These are phyloP conservation scores for Drosophila nr. fundita DNA, from an alignment of 2,888 invertebrate species.

Conservation along the genomic window DNA sequence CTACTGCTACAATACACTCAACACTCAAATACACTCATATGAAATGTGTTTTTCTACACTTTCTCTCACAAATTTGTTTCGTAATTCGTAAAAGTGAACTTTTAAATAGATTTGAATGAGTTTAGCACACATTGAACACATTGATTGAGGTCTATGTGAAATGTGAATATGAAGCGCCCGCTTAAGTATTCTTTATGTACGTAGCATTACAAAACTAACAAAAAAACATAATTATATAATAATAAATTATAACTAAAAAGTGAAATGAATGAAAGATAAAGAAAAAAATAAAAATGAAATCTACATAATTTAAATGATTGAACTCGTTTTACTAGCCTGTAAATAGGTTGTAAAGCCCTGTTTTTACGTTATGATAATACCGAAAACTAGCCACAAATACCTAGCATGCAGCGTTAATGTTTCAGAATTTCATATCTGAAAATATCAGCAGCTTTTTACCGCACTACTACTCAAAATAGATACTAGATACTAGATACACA, in stretches of 20 bases:
- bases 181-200: slow-evolving; percentile 30
- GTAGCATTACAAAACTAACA: slow-evolving; percentile 37
- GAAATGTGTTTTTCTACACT: neutral
- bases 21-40: slow-evolving; percentile 18
- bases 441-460: slow-evolving; percentile 46
- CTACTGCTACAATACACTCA: neutral
- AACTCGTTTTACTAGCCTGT: slow-evolving; percentile 85
- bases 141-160: slow-evolving; percentile 1
- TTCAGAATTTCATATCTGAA: slow-evolving; percentile 84
- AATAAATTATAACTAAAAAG: slow-evolving; percentile 40
- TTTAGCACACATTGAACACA: neutral
- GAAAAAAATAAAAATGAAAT: slow-evolving; percentile 23
- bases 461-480: slow-evolving; percentile 3
- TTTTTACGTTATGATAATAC: slow-evolving; percentile 77
- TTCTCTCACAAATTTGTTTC: neutral
- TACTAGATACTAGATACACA: neutral
- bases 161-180: slow-evolving; percentile 15
- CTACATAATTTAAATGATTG: slow-evolving; percentile 65
- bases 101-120: slow-evolving; percentile 3
- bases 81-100: neutral
- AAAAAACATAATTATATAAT: slow-evolving; percentile 20
- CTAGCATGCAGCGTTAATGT: slow-evolving; percentile 81
- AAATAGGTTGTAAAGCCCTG: slow-evolving; percentile 85
- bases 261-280: slow-evolving; percentile 16
- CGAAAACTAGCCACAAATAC: slow-evolving; percentile 54